Evolutionary conservation across 2,113 vertebrate species (phyloP).

Genomic region (Callipepla californica): DNA sequence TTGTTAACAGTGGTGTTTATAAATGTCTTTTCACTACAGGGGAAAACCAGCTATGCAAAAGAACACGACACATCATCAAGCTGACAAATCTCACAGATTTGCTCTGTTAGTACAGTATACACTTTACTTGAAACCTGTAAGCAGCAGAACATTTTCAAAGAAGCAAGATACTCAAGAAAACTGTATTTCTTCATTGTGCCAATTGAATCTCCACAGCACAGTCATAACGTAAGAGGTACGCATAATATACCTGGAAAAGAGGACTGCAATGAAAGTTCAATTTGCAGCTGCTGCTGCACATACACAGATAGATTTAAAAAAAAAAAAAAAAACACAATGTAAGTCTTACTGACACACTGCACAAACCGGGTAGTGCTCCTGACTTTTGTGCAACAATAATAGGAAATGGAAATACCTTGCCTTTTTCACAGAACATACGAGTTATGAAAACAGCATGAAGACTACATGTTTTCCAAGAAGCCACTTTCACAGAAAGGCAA

Average conservation of each 20-base stretch:
- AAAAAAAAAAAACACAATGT: neutral
- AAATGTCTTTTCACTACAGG: neutral
- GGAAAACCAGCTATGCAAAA: neutral
- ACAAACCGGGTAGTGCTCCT: neutral
- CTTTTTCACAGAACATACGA: neutral
- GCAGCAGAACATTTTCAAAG: neutral
- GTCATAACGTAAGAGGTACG: neutral
- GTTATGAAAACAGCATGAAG: neutral
- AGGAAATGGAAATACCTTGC: conserved; percentile 24
- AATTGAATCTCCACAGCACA: neutral
- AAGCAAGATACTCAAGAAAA: neutral
- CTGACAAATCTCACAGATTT: neutral
- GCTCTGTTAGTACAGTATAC: neutral
- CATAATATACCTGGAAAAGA: neutral
- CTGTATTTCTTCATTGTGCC: neutral
- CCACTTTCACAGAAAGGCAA: neutral
- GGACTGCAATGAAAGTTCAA: neutral
- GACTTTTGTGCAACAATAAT: neutral
- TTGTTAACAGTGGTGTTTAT: neutral
- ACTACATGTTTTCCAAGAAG: neutral
- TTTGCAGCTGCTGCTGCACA: neutral
- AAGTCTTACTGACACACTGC: neutral
- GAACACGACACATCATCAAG: neutral
- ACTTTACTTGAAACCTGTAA: neutral
- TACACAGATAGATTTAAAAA: neutral